Percentiles rank a stretch among this genome's conserved stretches.
These are phyloP conservation scores for Aradophagus sp. DNA, from an alignment of 1,140 invertebrate genomes.

Conservation along the genomic window DNA sequence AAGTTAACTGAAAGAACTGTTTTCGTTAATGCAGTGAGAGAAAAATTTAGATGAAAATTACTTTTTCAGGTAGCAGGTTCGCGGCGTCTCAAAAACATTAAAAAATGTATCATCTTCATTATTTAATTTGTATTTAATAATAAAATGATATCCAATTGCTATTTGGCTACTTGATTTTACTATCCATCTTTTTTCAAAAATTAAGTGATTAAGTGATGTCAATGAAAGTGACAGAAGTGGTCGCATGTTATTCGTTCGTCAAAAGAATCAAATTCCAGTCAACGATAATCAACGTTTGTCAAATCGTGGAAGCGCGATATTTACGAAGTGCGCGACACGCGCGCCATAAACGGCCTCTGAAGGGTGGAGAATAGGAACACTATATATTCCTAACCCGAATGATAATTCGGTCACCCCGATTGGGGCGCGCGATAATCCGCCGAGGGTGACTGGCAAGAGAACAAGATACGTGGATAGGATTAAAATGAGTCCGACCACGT, in stretches of 20 bases:
- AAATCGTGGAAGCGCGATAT: conserved; percentile 36
- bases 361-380: conserved; percentile 49
- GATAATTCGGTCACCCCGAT: conserved; percentile 59
- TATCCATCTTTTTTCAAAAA: no score
- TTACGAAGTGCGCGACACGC: conserved; percentile 30
- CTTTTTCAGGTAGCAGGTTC: conserved; percentile 5
- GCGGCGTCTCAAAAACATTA: no score
- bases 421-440: conserved; percentile 58
- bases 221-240: conserved; percentile 12
- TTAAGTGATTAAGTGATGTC: no score
- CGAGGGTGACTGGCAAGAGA: conserved; percentile 30
- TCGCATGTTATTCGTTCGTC: conserved; percentile 24
- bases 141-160: no score
- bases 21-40: no score
- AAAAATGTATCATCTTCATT: no score
- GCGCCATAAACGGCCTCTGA: conserved; percentile 35
- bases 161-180: no score
- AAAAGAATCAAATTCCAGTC: conserved; percentile 33
- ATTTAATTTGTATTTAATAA: no score
- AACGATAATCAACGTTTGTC: conserved; percentile 32
- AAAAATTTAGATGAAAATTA: background rate
- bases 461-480: conserved; percentile 60
- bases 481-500: conserved; percentile 60
- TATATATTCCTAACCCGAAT: conserved; percentile 51
- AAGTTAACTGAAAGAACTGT: no score